These are phyloP conservation scores for Macquaria australasica DNA, from an alignment of 2,113 vertebrate species.

Conservation along the genomic window DNA sequence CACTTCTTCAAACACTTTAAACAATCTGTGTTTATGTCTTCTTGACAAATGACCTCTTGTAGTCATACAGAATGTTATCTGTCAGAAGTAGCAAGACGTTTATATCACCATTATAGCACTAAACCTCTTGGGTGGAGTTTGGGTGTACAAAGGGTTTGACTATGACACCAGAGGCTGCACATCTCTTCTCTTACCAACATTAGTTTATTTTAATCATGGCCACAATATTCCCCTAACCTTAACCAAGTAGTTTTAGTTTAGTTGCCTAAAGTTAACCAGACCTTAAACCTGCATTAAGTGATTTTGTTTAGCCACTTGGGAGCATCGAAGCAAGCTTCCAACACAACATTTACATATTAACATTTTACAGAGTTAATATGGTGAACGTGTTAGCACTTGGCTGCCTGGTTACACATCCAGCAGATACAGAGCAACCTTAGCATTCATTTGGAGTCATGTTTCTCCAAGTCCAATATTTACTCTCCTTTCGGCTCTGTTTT, in stretches of 20 bases:
- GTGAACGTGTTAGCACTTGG: neutral
- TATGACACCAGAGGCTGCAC: conserved; percentile 6
- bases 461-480: neutral
- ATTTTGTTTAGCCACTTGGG: too few relatives aligned
- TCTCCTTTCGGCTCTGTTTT: neutral
- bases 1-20: neutral
- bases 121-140: conserved; percentile 15
- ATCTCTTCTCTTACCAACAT: neutral
- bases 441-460: neutral
- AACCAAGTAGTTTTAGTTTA: neutral
- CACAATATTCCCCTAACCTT: conserved; percentile 2
- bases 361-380: too few relatives aligned
- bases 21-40: conserved; percentile 7
- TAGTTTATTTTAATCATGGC: neutral
- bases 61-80: neutral
- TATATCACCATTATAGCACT: neutral
- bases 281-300: too few relatives aligned
- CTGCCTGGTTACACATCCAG: neutral
- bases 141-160: neutral
- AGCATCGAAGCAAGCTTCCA: too few relatives aligned
- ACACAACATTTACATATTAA: too few relatives aligned
- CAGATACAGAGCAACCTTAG: neutral
- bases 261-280: too few relatives aligned
- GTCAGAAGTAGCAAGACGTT: conserved; percentile 21
- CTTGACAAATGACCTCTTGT: neutral